Percentiles rank a stretch among this genome's conserved stretches.
Evolutionary conservation across 2,888 invertebrate genomes (phyloP).

Genomic region (Caenorhabditis sp.): DNA sequence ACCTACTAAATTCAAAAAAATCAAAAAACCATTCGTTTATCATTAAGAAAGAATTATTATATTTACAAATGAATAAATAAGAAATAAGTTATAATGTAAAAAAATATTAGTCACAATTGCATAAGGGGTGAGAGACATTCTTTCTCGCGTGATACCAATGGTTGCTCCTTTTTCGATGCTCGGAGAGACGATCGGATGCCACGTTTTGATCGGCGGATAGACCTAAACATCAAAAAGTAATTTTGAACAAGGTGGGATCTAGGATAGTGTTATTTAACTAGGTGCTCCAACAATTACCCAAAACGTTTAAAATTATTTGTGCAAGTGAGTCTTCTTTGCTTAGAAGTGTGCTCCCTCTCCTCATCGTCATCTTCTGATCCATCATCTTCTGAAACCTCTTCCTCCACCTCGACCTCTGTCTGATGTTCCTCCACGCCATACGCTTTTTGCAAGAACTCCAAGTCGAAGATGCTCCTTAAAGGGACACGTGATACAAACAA

Average conservation of each 20-base stretch:
- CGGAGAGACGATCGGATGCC: slow-evolving; percentile 47
- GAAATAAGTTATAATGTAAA: background rate
- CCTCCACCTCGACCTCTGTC: background rate
- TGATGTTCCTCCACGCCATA: slow-evolving; percentile 3
- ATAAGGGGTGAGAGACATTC: slow-evolving; percentile 25
- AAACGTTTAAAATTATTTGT: background rate
- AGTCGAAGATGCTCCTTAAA: slow-evolving; percentile 21
- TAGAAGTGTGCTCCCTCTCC: background rate
- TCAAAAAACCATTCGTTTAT: background rate
- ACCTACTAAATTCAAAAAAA: background rate
- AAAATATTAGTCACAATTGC: slow-evolving; percentile 32
- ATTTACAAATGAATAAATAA: background rate
- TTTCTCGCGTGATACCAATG: slow-evolving; percentile 12
- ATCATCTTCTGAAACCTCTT: background rate
- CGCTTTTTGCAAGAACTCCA: slow-evolving; percentile 5
- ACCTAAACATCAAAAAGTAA: slow-evolving; percentile 44
- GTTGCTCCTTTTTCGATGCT: slow-evolving; percentile 18
- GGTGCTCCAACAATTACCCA: too few species aligned
- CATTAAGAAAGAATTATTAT: background rate
- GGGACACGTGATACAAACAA: background rate
- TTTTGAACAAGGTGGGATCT: background rate
- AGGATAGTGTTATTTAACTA: background rate
- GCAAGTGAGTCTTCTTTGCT: background rate
- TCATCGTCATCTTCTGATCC: background rate
- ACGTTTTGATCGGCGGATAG: slow-evolving; percentile 48